A percentile compares a stretch with the other conserved stretches of the same genome.
Evolutionary conservation across 1,140 invertebrate genomes (phyloP).

Genomic region (Cherax destructor): DNA sequence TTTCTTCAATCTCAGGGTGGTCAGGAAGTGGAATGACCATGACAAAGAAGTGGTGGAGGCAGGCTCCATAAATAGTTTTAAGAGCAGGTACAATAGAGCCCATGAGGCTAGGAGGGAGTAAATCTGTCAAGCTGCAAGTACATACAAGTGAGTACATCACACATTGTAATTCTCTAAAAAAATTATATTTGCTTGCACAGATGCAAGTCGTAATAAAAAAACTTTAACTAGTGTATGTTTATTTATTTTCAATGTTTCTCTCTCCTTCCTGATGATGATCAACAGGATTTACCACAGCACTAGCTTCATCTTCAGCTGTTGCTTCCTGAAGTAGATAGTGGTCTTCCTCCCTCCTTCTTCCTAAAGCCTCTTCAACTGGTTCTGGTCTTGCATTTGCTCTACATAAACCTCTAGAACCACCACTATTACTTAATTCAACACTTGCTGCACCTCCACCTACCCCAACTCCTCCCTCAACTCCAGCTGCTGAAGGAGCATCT

Average conservation of each 20-base stretch:
- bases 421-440: slow-evolving; percentile 12
- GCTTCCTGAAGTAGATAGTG: slow-evolving; percentile 9
- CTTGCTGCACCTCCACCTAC: slow-evolving; percentile 11
- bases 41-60: no score
- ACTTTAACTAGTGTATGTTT: neutral
- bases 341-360: slow-evolving; percentile 13
- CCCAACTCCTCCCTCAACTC: slow-evolving; percentile 14
- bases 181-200: neutral
- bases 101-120: no score
- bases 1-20: no score
- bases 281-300: neutral
- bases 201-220: neutral
- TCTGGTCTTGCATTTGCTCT: slow-evolving; percentile 15
- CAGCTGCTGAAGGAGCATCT: neutral
- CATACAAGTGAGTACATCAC: neutral
- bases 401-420: neutral
- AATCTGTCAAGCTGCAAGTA: no score
- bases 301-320: slow-evolving; percentile 9
- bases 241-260: neutral
- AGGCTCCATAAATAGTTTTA: no score
- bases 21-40: no score
- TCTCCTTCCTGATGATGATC: slow-evolving; percentile 2
- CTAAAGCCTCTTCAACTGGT: slow-evolving; percentile 34
- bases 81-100: no score
- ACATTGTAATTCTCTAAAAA: neutral